Base-by-base conservation (phyloP, 2,888 invertebrate genomes). In the Galerucella pusilla region DNA sequence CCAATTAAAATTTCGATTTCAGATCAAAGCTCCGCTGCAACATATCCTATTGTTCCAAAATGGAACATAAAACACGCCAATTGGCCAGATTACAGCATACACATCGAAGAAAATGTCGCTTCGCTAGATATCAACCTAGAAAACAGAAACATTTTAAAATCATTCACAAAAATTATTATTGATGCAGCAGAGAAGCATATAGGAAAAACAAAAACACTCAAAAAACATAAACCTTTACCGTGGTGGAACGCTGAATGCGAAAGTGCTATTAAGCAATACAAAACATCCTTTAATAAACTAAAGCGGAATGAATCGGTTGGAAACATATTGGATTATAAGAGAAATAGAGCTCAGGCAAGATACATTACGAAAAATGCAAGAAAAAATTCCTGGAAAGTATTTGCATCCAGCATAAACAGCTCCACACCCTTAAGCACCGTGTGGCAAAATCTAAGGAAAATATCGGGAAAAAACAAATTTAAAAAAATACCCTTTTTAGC, bases 191-290 rank as follows among this genome's bases (percentile, higher is more conserved):
- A 46, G 2, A 46, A n/a, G 14, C 12, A 49, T 49, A 54, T 71
- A 20, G 64, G 49, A 10, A 72, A 66, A 66, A 67, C 72, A 14
- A 28, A 20, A n/a, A 3, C 59, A 28, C 28, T 28, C 28, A 28
- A 28, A 28, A 28, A 28, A 4, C 28, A 28, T 28, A 28, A 28
- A 28, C 28, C 60, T 14, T 66, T 72, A 14, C 66, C 69, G 1
- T 74, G 74, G 74, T 74, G 74, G 65, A 69, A 64, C 10, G n/a
- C 54, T 7, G 49, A 74, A 25, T 69, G 69, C n/a, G 64, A 20
- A 35, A n/a, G n/a, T n/a, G 65, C 69, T 1, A 35, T 69, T 2
- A 63, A 35, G 57, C 3, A 16, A 5, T 42, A 54, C 10, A 65
- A 74, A 25, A 10, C 46, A 7, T 64, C 74, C 14, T 60, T 69